Evolutionary conservation across 2,888 invertebrate genomes (phyloP).

Genomic region (Nemotelus nigrinus): DNA sequence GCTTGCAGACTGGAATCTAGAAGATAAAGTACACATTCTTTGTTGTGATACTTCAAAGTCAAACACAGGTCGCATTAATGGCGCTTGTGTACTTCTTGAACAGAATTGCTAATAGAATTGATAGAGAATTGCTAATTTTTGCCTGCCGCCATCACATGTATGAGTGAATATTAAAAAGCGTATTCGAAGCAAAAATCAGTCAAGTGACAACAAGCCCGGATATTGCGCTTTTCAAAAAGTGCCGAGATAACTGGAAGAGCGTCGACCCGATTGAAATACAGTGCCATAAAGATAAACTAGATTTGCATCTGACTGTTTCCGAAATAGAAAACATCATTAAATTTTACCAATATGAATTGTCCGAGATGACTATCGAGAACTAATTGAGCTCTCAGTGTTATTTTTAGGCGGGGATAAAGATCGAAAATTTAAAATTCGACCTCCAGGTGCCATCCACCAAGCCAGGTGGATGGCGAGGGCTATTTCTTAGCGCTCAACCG

Average conservation of each 20-base stretch:
- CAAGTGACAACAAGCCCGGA: constrained; percentile 53
- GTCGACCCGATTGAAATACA: constrained; percentile 26
- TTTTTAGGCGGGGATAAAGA: too few species aligned
- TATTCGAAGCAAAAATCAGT: constrained; percentile 51
- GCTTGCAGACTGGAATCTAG: not conserved
- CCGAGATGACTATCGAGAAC: too few species aligned
- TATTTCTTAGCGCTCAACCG: constrained; percentile 45
- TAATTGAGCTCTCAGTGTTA: too few species aligned
- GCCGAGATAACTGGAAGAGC: constrained; percentile 1
- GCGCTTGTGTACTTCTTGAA: too few species aligned
- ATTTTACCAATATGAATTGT: too few species aligned
- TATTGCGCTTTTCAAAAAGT: constrained; percentile 47
- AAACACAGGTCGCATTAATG: too few species aligned
- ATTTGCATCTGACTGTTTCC: not conserved
- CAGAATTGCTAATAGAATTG: not conserved
- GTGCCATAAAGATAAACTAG: too few species aligned
- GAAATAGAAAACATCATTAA: not conserved
- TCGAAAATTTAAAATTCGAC: constrained; percentile 50
- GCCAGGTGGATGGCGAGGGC: constrained; percentile 53
- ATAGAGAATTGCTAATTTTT: constrained; percentile 38
- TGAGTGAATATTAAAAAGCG: constrained; percentile 53
- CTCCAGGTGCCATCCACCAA: constrained; percentile 56
- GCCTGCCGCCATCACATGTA: constrained; percentile 49
- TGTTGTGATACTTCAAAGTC: constrained; percentile 50
- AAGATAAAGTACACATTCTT: constrained; percentile 51